These are phyloP conservation scores for Acrocyrtus sp. DNA, from an alignment of 2,888 invertebrate species.

Conservation along the genomic window DNA sequence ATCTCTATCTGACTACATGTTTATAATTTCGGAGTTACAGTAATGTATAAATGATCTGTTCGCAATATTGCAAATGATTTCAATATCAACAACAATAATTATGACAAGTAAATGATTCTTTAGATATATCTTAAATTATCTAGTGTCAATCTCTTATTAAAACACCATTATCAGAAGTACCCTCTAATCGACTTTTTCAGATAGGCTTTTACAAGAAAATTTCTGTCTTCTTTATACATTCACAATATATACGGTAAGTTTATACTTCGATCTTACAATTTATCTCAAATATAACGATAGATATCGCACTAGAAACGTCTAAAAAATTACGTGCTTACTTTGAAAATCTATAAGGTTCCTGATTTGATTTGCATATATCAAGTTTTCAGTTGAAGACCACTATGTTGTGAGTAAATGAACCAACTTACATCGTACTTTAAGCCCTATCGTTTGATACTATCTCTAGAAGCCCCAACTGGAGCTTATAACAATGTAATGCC, in stretches of 20 bases:
- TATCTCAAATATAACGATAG: neutral
- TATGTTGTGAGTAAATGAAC: conserved; percentile 36
- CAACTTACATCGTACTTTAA: too few species aligned
- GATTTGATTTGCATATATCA: conserved; percentile 52
- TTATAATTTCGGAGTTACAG: conserved; percentile 28
- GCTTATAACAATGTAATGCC: conserved; percentile 39
- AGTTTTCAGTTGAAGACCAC: conserved; percentile 49
- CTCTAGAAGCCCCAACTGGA: conserved; percentile 23
- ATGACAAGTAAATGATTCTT: conserved; percentile 20
- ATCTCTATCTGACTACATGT: conserved; percentile 19
- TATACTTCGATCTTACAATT: neutral
- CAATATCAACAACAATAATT: conserved; percentile 49
- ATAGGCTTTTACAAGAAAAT: conserved; percentile 31
- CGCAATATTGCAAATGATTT: conserved; percentile 45
- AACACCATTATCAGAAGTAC: conserved; percentile 28
- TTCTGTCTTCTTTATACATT: conserved; percentile 16
- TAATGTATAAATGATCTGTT: neutral
- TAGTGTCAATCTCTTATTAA: conserved; percentile 35
- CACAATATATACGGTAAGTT: neutral
- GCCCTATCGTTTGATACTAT: too few species aligned
- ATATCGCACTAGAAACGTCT: conserved; percentile 19
- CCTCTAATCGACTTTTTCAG: neutral
- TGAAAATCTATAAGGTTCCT: conserved; percentile 43
- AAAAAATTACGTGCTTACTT: conserved; percentile 6
- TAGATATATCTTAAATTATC: too few species aligned